A percentile compares a stretch with the other conserved stretches of the same genome.
Evolutionary conservation across 35 echinoderm and acorn worm species (phyloP).

Genomic region (Heliocidaris tuberculata): DNA sequence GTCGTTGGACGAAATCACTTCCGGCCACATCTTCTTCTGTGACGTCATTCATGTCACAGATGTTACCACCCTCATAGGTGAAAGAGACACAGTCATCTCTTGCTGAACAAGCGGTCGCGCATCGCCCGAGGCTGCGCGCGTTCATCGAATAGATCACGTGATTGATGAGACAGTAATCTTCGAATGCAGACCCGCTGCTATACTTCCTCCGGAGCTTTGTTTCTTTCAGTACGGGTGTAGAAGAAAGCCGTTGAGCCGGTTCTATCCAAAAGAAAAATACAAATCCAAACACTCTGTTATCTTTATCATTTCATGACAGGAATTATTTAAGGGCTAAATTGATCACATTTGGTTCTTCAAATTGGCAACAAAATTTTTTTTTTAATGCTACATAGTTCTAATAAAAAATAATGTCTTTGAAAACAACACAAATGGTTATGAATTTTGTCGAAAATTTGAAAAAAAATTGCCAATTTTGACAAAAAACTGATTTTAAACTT

Average conservation of each 20-base stretch:
- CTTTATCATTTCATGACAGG: no score
- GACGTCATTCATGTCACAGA: background rate
- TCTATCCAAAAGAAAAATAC: background rate
- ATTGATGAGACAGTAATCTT: background rate
- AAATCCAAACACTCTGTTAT: no score
- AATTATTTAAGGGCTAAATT: no score
- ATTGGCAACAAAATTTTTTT: no score
- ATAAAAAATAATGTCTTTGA: no score
- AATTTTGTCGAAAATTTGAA: no score
- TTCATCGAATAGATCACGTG: background rate
- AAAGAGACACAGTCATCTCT: background rate
- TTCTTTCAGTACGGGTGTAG: background rate
- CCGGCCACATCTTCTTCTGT: background rate
- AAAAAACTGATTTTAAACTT: no score
- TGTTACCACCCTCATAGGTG: background rate
- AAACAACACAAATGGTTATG: no score
- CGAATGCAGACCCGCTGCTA: background rate
- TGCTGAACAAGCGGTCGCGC: background rate
- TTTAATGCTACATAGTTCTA: no score
- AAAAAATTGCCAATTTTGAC: no score
- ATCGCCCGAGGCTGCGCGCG: background rate
- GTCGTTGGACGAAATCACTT: conserved; percentile 1
- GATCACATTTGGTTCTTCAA: no score
- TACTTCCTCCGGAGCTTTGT: background rate
- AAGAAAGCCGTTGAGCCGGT: background rate